Evolutionary conservation across 2,888 invertebrate genomes (phyloP).

Genomic region (Hemithea aestivaria): DNA sequence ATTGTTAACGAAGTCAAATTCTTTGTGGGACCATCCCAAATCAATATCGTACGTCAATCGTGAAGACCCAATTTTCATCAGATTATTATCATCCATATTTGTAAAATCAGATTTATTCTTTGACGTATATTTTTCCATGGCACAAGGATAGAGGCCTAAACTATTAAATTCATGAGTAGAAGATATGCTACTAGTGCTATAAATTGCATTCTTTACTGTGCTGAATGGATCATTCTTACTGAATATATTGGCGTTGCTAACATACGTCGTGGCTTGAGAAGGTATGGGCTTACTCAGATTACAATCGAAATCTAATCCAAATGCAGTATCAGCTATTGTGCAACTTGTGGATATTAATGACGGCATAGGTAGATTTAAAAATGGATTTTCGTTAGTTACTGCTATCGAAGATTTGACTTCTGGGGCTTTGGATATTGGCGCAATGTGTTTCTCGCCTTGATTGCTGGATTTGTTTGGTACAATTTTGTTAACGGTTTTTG

Average conservation of each 20-base stretch:
- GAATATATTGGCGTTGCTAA: constrained; percentile 57
- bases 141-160: constrained; percentile 69
- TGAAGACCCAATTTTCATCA: constrained; percentile 71
- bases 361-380: constrained; percentile 60
- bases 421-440: constrained; percentile 36
- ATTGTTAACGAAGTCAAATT: constrained; percentile 68
- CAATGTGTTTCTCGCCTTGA: constrained; percentile 44
- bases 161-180: constrained; percentile 68
- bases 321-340: constrained; percentile 50
- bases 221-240: constrained; percentile 68
- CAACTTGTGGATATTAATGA: constrained; percentile 57
- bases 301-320: constrained; percentile 66
- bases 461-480: constrained; percentile 40
- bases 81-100: constrained; percentile 61
- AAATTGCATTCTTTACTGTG: constrained; percentile 62
- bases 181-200: constrained; percentile 68
- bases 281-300: constrained; percentile 54
- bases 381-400: constrained; percentile 58
- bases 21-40: constrained; percentile 72
- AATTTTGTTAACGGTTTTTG: constrained; percentile 34
- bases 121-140: constrained; percentile 67
- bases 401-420: constrained; percentile 40
- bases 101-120: constrained; percentile 65
- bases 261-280: constrained; percentile 48
- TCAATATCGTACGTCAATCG: constrained; percentile 72